phyloP scores from a whole-genome alignment of 2,888 invertebrate species.

The Hyppa rectilinea region DNA sequence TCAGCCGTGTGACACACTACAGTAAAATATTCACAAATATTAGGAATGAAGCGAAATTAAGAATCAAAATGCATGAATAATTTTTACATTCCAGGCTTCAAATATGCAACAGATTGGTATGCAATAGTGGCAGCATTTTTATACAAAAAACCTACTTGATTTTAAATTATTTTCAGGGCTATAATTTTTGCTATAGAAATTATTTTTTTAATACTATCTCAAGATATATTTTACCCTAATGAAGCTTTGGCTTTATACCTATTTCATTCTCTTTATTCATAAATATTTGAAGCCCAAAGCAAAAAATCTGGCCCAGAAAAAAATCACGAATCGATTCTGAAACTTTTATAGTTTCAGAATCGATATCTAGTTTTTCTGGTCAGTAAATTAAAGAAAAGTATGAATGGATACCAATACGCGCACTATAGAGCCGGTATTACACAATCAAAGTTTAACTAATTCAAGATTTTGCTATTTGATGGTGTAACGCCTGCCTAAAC shows the following conservation, averaged over 20 bases:
- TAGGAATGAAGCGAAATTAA: slow-evolving; percentile 36
- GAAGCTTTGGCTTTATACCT: not conserved
- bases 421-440: slow-evolving; percentile 59
- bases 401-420: slow-evolving; percentile 50
- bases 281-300: slow-evolving; percentile 49
- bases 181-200: not conserved
- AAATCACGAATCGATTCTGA: not conserved
- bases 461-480: slow-evolving; percentile 51
- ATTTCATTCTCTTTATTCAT: not conserved
- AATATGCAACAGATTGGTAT: slow-evolving; percentile 36
- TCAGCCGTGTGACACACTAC: slow-evolving; percentile 41
- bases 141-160: not conserved
- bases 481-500: slow-evolving; percentile 66
- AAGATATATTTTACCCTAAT: not conserved
- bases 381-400: slow-evolving; percentile 34
- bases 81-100: slow-evolving; percentile 53
- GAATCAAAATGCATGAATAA: slow-evolving; percentile 48
- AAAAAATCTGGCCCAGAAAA: slow-evolving; percentile 42
- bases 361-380: slow-evolving; percentile 16
- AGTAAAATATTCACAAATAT: slow-evolving; percentile 22
- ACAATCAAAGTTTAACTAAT: slow-evolving; percentile 58
- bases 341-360: not conserved
- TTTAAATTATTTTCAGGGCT: not conserved
- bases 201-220: not conserved
- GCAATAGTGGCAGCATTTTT: slow-evolving; percentile 25